Percentiles rank a stretch among this genome's conserved stretches.
phyloP scores from a whole-genome alignment of 1,140 invertebrate genomes.

The Sesamia nonagrioides region DNA sequence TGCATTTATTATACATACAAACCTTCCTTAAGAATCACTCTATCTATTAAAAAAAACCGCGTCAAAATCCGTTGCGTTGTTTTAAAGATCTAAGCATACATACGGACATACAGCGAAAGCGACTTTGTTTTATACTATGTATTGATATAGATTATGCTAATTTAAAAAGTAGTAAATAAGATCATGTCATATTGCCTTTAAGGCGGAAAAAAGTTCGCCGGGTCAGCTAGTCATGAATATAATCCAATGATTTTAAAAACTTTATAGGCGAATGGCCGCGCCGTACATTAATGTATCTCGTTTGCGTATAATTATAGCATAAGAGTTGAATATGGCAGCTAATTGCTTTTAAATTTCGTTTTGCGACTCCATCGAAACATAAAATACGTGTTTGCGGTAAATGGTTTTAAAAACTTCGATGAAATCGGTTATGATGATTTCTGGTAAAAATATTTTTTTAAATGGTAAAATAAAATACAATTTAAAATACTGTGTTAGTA shows the following conservation, averaged over 20 bases:
- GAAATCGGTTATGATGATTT: neutral
- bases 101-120: too few relatives aligned
- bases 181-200: too few relatives aligned
- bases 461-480: neutral
- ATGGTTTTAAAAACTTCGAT: neutral
- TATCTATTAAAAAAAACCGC: too few relatives aligned
- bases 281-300: slow-evolving; percentile 19
- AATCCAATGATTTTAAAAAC: slow-evolving; percentile 10
- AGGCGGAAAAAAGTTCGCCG: too few relatives aligned
- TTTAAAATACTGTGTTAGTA: neutral
- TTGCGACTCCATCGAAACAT: slow-evolving; percentile 10
- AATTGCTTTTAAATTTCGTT: slow-evolving; percentile 33
- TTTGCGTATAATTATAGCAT: slow-evolving; percentile 35
- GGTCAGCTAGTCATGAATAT: slow-evolving; percentile 11
- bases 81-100: too few relatives aligned
- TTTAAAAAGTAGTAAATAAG: too few relatives aligned
- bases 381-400: slow-evolving; percentile 28
- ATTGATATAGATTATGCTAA: too few relatives aligned
- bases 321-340: slow-evolving; percentile 29
- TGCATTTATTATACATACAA: too few relatives aligned
- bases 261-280: neutral
- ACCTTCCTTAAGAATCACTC: too few relatives aligned
- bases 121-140: too few relatives aligned
- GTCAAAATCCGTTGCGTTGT: too few relatives aligned
- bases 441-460: neutral